Percentiles rank a stretch among this genome's conserved stretches.
phyloP scores from a whole-genome alignment of 2,797 vertebrate genomes.

The Cephalopachus bancanus region DNA sequence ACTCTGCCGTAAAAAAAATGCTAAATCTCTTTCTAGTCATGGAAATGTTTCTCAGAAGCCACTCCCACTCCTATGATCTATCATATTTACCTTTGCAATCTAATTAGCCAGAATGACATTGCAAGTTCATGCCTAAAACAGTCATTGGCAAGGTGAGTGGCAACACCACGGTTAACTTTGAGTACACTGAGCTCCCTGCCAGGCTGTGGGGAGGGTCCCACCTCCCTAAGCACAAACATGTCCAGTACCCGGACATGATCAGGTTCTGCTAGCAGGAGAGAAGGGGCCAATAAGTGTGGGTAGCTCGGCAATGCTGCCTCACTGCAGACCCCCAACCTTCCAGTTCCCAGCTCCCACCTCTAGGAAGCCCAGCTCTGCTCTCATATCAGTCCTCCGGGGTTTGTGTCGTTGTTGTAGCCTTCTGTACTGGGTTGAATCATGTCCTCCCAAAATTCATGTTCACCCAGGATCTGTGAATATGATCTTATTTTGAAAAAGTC shows the following conservation, averaged over 20 bases:
- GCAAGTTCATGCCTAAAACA: neutral
- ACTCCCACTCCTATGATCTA: neutral
- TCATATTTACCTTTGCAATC: neutral
- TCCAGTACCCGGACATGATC: neutral
- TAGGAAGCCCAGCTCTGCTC: neutral
- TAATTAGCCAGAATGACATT: neutral
- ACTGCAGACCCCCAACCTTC: too few species aligned
- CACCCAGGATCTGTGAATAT: neutral
- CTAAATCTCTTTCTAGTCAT: neutral
- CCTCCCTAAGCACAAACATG: fast-evolving
- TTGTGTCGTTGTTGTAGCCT: neutral
- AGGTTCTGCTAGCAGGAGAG: neutral
- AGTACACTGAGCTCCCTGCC: neutral
- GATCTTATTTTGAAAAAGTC: neutral
- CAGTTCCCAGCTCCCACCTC: neutral
- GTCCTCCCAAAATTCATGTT: neutral
- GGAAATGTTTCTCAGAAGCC: neutral
- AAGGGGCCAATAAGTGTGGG: neutral
- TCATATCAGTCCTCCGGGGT: fast-evolving
- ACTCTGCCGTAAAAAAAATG: neutral
- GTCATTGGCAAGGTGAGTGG: neutral
- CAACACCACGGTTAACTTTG: neutral
- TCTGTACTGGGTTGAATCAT: neutral
- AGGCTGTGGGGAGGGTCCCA: fast-evolving
- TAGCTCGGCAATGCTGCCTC: neutral